Evolutionary conservation across 1,140 invertebrate species (phyloP), one percentile per base, ranked within the genome.

Genomic region (Tetramorium parvispinum): DNA sequence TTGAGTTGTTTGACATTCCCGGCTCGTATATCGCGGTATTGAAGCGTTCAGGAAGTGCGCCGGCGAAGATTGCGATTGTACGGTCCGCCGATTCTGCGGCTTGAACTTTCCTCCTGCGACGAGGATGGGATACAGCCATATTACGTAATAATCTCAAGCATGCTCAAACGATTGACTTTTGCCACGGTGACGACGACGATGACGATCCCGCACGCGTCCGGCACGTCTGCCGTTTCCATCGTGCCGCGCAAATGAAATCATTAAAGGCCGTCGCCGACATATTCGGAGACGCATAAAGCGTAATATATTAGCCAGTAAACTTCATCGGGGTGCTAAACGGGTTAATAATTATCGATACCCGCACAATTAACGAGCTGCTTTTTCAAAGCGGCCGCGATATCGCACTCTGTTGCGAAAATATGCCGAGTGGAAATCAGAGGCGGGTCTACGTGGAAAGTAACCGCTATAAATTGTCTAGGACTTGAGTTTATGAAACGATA

Each of bases 241-340:
- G 51, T 63, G 61, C 55, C 75, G 76, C 78, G 85, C 68, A 81
- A 90, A 90, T 87, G 85, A 85, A 90, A 90, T 49, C 85, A 89
- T 89, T 85, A 87, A 87, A 57, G 59, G 32, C 11, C 57, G 43
- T 37, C 57, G 40, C 8, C 40, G 7, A 43, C 8, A 0, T 79
- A 37, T 59, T 73, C 24, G 27, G 24, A 32, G 18, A 7, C 49
- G 61, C 46, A 32, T 82, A 87, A 87, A 81, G 32, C 66, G 51
- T 87, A 82, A 91, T 85, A 81, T 90, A 90, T 88, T 65, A 51
- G 32, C 40, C 87, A 53, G 27, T 91, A 91, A 91, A 91, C 88
- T 88, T 88, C 79, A 78, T 82, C 86, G 75, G 32, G 59, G 32
- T 49, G 86, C 59, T 87, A 85, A 91, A 82, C 59, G 59, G 68